Evolutionary conservation across 2,797 vertebrate species (phyloP), one percentile per base, ranked within the genome.

Genomic region (Denticeps clupeoides): DNA sequence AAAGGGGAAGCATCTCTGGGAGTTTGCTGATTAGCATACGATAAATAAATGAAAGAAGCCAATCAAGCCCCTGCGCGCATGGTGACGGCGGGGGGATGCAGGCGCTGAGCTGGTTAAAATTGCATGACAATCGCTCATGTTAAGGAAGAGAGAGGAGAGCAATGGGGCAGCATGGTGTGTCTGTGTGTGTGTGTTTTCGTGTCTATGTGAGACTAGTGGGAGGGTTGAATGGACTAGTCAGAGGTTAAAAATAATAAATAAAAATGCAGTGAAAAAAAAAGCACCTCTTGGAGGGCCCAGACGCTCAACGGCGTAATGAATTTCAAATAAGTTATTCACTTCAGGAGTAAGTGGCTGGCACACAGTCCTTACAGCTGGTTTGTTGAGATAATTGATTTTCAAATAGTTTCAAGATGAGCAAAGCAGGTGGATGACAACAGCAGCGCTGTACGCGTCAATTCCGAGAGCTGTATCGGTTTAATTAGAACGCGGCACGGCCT

Each of bases 361-460:
- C 70, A 69, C 73, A 63, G 83, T 86, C 82, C 86, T 90, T 86
- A 83, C 86, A 87, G 80, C 83, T 86, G 87, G 82, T 91, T 89
- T 87, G 84, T 78, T 77, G 86, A 91, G 88, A 90, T 91, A 91
- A 91, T 89, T 91, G 90, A 93, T 91, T 94, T 89, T 86, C 82
- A 80, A 87, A 87, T 87, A 87, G 85, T 88, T 90, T 82, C 83
- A 89, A 89, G 84, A 88, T 64, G 76, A 72, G 73, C 69, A 66
- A 78, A 72, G 70, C 79, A 75, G 82, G 75, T 67, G 74, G 74
- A 75, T 76, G 82, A 79, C 60, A 5, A 23, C 23, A 5, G 22
- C 3, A 23, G 23, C 22, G 22, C 69, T 50, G 53, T 24, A 59
- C 10, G 51, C 77, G 71, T 73, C 70, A 71, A 70, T 69, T 64